These are phyloP conservation scores for Drosophila varians DNA, from an alignment of 1,140 invertebrate species.

Conservation along the genomic window DNA sequence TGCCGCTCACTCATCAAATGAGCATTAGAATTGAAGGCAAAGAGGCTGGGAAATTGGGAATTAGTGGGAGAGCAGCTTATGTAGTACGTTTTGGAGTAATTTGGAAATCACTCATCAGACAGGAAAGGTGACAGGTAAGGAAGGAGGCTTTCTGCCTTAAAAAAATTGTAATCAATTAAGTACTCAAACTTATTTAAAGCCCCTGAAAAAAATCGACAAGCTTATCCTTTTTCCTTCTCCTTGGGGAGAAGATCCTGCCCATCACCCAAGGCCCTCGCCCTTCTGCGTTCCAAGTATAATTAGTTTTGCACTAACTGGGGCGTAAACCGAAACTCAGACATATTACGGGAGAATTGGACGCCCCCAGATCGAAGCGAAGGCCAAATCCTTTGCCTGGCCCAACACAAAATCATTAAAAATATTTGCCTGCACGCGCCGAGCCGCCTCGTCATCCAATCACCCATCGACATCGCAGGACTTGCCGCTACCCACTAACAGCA, in stretches of 20 bases:
- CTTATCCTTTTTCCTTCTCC: conserved; percentile 16
- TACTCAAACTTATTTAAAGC: neutral
- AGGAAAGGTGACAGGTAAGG: neutral
- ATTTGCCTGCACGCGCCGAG: conserved; percentile 77
- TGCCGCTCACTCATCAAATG: conserved; percentile 33
- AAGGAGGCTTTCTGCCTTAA: neutral
- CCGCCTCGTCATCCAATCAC: conserved; percentile 76
- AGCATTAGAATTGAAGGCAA: conserved; percentile 41
- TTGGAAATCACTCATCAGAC: conserved; percentile 10
- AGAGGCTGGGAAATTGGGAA: conserved; percentile 5
- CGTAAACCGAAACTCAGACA: conserved; percentile 64
- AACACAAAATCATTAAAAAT: conserved; percentile 75
- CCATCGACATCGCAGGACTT: conserved; percentile 15
- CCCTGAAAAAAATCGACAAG: neutral
- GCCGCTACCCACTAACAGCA: neutral
- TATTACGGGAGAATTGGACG: conserved; percentile 36
- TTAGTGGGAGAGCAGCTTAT: conserved; percentile 13
- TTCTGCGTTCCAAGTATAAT: conserved; percentile 51
- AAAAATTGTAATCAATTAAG: neutral
- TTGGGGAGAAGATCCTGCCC: neutral
- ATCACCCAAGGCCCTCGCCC: neutral
- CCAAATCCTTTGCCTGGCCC: conserved; percentile 37
- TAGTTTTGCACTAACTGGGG: conserved; percentile 78
- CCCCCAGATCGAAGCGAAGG: conserved; percentile 55
- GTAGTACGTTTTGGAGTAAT: neutral